Conservation (phyloP, 2,797 vertebrate species). For the Thalassophryne amazonica region DNA sequence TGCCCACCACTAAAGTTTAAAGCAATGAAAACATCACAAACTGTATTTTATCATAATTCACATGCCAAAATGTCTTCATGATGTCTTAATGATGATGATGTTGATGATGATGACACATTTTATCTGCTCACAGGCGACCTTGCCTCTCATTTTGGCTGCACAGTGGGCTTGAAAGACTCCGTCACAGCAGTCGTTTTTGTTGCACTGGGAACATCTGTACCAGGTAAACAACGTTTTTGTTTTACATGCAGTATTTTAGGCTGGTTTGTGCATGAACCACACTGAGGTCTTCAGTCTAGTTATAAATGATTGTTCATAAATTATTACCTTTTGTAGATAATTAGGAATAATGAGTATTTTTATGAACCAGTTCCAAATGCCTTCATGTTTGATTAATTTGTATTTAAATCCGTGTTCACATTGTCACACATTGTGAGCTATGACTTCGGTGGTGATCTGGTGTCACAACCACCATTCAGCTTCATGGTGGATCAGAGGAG, state of each 20-base stretch:
- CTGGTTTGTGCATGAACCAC: slow-evolving; percentile 4
- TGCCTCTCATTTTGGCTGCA: slow-evolving; percentile 97
- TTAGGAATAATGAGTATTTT: no score
- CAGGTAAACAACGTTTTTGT: slow-evolving; percentile 81
- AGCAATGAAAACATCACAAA: no score
- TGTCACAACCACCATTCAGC: no score
- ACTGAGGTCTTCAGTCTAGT: background rate
- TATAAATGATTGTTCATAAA: slow-evolving; percentile 8
- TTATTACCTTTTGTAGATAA: background rate
- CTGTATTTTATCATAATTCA: no score
- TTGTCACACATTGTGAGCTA: no score
- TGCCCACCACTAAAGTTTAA: no score
- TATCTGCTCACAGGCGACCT: slow-evolving; percentile 76
- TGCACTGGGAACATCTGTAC: slow-evolving; percentile 94
- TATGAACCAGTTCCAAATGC: no score
- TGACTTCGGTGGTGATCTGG: no score
- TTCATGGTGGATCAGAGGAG: no score
- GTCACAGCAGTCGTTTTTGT: slow-evolving; percentile 98
- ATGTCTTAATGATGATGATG: background rate
- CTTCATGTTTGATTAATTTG: no score
- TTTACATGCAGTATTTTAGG: background rate
- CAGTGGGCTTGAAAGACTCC: slow-evolving; percentile 95
- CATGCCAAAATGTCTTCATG: background rate
- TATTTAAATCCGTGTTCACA: no score
- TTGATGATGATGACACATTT: background rate